Evolutionary conservation across 2,113 vertebrate species (phyloP).

Genomic region (Apaloderma vittatum): DNA sequence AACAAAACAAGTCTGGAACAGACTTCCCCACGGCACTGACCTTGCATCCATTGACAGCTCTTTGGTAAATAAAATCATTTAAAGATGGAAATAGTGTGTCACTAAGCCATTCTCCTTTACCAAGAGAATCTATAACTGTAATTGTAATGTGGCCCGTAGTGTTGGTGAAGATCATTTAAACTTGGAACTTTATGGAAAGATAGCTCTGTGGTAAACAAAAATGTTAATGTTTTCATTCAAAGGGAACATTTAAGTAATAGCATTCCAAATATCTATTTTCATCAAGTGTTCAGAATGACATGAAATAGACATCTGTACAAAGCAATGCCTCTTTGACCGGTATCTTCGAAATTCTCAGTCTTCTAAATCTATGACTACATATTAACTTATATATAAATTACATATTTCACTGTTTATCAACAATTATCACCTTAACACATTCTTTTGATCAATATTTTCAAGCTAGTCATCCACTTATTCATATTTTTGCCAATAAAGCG

Average conservation of each 20-base stretch:
- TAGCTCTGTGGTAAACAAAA: not conserved
- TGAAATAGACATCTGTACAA: not conserved
- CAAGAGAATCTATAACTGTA: not conserved
- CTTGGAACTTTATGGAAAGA: not conserved
- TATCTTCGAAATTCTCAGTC: not conserved
- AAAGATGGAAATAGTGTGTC: not conserved
- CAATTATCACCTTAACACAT: not conserved
- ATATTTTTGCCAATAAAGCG: not conserved
- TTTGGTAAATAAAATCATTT: not conserved
- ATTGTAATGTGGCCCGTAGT: not conserved
- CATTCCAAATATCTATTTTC: not conserved
- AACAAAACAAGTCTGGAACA: not conserved
- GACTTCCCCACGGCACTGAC: not conserved
- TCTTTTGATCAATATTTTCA: slow-evolving; percentile 44
- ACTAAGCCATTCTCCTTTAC: not conserved
- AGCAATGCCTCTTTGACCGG: not conserved
- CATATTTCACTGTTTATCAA: slow-evolving; percentile 5
- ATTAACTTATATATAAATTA: not conserved
- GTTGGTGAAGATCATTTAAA: not conserved
- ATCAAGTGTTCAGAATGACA: not conserved
- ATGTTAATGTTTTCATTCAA: not conserved
- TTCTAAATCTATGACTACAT: not conserved
- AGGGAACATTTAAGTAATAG: not conserved
- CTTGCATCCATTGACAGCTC: not conserved
- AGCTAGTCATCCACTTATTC: not conserved